Conservation (phyloP, 2,888 invertebrate species). For the Mimas tiliae region DNA sequence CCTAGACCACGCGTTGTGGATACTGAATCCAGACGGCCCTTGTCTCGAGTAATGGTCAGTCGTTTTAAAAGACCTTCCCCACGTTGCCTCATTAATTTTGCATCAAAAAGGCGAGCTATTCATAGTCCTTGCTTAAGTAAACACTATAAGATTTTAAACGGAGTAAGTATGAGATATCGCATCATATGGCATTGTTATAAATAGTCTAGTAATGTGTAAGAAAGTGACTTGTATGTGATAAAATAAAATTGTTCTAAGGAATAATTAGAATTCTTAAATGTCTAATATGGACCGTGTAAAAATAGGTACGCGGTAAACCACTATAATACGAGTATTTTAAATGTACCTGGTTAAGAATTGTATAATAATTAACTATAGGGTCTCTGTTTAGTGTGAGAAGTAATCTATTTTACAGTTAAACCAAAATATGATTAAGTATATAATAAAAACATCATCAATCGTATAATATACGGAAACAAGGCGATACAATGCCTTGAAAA, state of each 20-base stretch:
- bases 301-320: too few species aligned
- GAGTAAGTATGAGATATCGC: conserved; percentile 19
- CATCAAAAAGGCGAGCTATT: conserved; percentile 67
- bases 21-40: conserved; percentile 66
- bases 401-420: too few species aligned
- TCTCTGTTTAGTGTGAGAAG: too few species aligned
- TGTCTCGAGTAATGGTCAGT: conserved; percentile 75
- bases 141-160: conserved; percentile 39
- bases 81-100: conserved; percentile 74
- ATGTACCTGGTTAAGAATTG: too few species aligned
- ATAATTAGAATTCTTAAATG: too few species aligned
- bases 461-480: too few species aligned
- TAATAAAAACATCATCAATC: too few species aligned
- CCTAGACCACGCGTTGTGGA: conserved; percentile 42
- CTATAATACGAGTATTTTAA: too few species aligned
- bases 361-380: too few species aligned
- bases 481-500: too few species aligned
- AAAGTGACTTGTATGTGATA: background rate
- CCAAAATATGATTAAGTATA: too few species aligned
- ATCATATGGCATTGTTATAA: background rate
- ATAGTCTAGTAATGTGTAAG: background rate
- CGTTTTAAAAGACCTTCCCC: conserved; percentile 59
- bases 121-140: conserved; percentile 57
- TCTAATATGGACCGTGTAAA: background rate
- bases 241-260: too few species aligned